phyloP scores from a whole-genome alignment of 2,888 invertebrate species.

The Lochmaea capreae region DNA sequence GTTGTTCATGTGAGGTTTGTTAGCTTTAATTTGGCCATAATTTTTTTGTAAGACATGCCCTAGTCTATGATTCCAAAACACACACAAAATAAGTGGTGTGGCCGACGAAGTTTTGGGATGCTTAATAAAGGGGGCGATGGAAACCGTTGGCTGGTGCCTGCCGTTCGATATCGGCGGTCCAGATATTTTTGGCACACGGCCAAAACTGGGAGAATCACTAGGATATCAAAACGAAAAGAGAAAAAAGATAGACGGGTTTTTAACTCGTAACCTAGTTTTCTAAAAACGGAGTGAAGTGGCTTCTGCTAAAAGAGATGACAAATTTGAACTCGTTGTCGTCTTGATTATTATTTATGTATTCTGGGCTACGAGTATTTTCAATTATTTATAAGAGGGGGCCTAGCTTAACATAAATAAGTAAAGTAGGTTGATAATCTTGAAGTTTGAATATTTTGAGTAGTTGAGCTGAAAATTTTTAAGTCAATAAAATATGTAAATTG shows the following conservation, averaged over 20 bases:
- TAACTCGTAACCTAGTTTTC: constrained; percentile 33
- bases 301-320: background rate
- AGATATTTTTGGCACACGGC: constrained; percentile 53
- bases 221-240: constrained; percentile 1
- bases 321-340: background rate
- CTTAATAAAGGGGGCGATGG: constrained; percentile 17
- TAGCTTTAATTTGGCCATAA: background rate
- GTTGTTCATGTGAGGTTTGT: too few relatives aligned
- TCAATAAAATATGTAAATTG: background rate
- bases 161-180: constrained; percentile 51
- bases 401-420: background rate
- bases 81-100: constrained; percentile 19
- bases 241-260: background rate
- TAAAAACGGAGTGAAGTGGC: background rate
- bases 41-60: background rate
- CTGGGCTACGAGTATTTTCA: background rate
- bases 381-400: background rate
- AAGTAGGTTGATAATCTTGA: background rate
- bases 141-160: constrained; percentile 24
- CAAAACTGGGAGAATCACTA: constrained; percentile 43
- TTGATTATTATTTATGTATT: background rate
- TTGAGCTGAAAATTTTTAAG: background rate
- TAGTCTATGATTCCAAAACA: constrained; percentile 3
- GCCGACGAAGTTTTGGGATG: constrained; percentile 25
- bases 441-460: background rate